Evolutionary conservation across 2,888 invertebrate genomes (phyloP).

Genomic region (Biston stratarius): DNA sequence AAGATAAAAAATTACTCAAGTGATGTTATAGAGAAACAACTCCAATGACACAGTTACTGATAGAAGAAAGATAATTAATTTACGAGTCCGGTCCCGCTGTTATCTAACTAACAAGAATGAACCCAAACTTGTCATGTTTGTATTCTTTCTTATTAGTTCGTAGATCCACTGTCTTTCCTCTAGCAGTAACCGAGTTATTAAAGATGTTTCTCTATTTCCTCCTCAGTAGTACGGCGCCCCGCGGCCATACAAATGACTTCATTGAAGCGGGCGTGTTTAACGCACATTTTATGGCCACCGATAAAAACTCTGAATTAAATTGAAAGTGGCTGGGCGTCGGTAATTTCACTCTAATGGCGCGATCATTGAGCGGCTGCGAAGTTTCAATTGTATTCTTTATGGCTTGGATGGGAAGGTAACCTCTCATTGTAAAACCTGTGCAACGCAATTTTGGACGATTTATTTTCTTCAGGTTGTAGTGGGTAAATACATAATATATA

Average conservation of each 20-base stretch:
- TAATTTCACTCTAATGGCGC: slow-evolving; percentile 7
- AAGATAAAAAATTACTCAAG: no score
- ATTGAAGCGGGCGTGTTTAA: slow-evolving; percentile 9
- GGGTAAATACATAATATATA: no score
- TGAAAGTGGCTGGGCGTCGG: slow-evolving; percentile 13
- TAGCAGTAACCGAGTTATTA: no score
- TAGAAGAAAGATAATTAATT: no score
- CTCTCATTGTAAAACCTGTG: neutral
- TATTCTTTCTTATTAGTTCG: no score
- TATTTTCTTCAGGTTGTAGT: neutral
- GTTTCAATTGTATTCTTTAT: slow-evolving; percentile 19
- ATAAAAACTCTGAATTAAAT: slow-evolving; percentile 22
- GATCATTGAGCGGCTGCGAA: slow-evolving; percentile 13
- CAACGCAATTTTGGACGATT: neutral
- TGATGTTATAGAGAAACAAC: no score
- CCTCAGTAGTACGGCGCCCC: neutral
- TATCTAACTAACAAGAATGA: no score
- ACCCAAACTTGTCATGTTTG: no score
- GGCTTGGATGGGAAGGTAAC: neutral
- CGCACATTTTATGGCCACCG: slow-evolving; percentile 5
- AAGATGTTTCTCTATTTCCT: neutral
- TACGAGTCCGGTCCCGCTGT: no score
- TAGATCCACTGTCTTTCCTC: neutral
- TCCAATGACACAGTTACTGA: no score
- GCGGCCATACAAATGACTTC: slow-evolving; percentile 24